Conservation (phyloP, 2,797 vertebrate species). For the Anabacerthia variegaticeps region DNA sequence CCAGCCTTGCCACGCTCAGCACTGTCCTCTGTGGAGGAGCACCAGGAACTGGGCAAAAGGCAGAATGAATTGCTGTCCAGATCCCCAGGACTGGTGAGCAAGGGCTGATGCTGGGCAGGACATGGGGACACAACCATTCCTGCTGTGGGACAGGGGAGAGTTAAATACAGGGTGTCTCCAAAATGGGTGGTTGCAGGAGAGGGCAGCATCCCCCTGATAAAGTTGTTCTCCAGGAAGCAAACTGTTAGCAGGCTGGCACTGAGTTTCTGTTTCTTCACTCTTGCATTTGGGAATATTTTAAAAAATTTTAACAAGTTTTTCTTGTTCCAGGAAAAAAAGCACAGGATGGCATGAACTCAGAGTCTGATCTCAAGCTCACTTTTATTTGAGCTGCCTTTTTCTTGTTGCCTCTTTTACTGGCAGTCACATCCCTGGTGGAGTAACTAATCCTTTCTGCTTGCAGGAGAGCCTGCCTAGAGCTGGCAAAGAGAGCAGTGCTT, state of each 20-base stretch:
- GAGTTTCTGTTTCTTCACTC: background rate
- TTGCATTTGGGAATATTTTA: background rate
- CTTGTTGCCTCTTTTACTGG: background rate
- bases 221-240: background rate
- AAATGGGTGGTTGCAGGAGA: background rate
- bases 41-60: background rate
- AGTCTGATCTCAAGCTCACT: background rate
- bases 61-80: background rate
- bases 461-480: background rate
- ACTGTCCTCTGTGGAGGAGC: background rate
- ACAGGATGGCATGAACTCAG: background rate
- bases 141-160: background rate
- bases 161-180: background rate
- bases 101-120: background rate
- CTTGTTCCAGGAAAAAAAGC: conserved; percentile 6
- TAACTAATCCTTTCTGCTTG: background rate
- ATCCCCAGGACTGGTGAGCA: background rate
- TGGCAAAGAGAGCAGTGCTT: background rate
- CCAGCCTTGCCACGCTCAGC: background rate
- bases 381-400: background rate
- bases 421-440: background rate
- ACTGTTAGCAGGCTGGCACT: background rate
- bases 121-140: fast-evolving
- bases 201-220: background rate
- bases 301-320: background rate